Base-by-base conservation (phyloP, 2,113 vertebrate genomes). In the Tupaia tana region DNA sequence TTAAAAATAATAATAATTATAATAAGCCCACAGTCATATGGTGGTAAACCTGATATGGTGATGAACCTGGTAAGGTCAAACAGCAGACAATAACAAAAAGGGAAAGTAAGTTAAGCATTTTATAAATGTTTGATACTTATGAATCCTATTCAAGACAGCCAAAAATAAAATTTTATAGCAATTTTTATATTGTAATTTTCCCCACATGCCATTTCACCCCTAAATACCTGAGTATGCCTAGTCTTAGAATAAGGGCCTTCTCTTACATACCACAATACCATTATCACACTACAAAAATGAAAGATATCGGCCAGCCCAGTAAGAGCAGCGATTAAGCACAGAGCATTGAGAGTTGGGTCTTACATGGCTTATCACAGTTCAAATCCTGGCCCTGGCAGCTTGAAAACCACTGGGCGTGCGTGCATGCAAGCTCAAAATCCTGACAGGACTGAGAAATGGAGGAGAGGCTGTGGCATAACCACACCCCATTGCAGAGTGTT, bases 91-190 rank as follows among this genome's bases (percentile, higher is more conserved):
- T 18, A 83, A 88, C 14, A 54, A 91, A 96, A 95, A 61, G 20
- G 58, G 54, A 96, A 92, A 85, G 31, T 96, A 90, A 66, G 79
- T 67, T 84, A 90, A 90, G 13, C 10, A 94, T 86, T 94, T 85
- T 81, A 10, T 64, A 87, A 95, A 91, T 90, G 29, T 83, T 86
- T 91, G 61, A 83, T 85, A 73, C 7, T 73, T 82, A 59, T 14
- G 9, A 91, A 67, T 94, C 8, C 3, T 4, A 86, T 66, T 71
- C 90, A 86, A 52, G 19, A 85, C 16, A 64, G n/a, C 83, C 77
- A 86, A 79, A 88, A 64, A 59, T 66, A 80, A 89, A 93, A 94
- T 27, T 86, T 78, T 61, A 75, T 1, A 95, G 18, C 78, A 83
- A 67, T 69, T 73, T 73, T 52, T 27, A 80, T n/a, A 64, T 2